Percentiles rank a stretch among this genome's conserved stretches.
Conservation (phyloP, 2,113 vertebrate genomes). For the Heterochromis multidens region DNA sequence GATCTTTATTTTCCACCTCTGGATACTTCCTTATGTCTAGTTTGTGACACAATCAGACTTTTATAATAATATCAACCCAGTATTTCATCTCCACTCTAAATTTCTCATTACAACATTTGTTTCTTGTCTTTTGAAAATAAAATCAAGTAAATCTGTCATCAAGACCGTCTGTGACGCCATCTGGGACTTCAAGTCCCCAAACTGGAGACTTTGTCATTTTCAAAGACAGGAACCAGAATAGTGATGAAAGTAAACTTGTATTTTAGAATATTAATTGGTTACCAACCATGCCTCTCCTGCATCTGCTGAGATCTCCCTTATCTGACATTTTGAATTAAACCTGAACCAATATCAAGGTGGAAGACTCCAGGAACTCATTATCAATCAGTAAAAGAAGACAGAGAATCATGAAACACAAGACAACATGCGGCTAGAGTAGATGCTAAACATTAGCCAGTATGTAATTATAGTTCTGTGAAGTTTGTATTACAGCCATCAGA, state of each 20-base stretch:
- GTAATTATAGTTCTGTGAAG: neutral
- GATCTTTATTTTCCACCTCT: neutral
- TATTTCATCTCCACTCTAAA: neutral
- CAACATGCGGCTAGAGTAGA: rapidly evolving
- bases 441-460: neutral
- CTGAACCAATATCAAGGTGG: neutral
- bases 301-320: neutral
- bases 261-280: neutral
- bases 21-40: neutral
- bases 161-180: rapidly evolving
- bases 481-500: neutral
- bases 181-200: rapidly evolving
- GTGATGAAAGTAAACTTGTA: neutral
- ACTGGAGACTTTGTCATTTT: neutral
- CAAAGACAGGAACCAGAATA: neutral
- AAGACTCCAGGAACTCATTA: rapidly evolving
- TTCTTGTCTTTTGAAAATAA: neutral
- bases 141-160: neutral
- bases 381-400: neutral
- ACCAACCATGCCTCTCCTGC: neutral
- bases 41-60: neutral
- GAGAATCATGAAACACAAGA: neutral
- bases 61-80: neutral
- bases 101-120: neutral
- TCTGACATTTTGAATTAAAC: neutral